Evolutionary conservation across 2,797 vertebrate species (phyloP).

Genomic region (Mormyrops attenuatus): DNA sequence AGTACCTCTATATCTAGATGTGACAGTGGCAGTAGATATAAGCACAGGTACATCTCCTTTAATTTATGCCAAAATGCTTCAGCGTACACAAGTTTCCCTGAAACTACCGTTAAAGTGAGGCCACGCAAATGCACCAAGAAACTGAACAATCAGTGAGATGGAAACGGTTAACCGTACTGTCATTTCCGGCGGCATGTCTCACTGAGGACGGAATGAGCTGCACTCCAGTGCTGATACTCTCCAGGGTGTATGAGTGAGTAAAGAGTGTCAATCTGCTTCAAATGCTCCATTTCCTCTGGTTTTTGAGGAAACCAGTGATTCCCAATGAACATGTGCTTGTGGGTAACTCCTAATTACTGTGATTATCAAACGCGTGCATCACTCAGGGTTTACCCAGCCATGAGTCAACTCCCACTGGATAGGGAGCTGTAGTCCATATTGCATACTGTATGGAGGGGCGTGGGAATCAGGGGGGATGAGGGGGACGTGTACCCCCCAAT

Average conservation of each 20-base stretch:
- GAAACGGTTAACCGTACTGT: background rate
- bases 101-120: background rate
- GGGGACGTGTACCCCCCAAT: background rate
- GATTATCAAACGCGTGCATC: background rate
- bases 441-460: background rate
- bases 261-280: background rate
- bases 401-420: background rate
- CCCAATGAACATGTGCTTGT: background rate
- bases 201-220: background rate
- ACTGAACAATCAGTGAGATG: background rate
- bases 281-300: background rate
- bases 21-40: background rate
- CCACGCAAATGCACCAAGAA: background rate
- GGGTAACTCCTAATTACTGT: background rate
- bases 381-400: background rate
- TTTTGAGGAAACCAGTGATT: background rate
- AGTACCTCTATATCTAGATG: background rate
- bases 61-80: background rate
- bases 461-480: background rate
- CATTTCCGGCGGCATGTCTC: background rate
- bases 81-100: background rate
- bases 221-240: background rate
- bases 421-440: background rate
- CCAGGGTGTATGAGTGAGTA: background rate
- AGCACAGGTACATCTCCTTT: background rate